phyloP scores from a whole-genome alignment of 2,888 invertebrate genomes.

The Hyposoter dolosus region DNA sequence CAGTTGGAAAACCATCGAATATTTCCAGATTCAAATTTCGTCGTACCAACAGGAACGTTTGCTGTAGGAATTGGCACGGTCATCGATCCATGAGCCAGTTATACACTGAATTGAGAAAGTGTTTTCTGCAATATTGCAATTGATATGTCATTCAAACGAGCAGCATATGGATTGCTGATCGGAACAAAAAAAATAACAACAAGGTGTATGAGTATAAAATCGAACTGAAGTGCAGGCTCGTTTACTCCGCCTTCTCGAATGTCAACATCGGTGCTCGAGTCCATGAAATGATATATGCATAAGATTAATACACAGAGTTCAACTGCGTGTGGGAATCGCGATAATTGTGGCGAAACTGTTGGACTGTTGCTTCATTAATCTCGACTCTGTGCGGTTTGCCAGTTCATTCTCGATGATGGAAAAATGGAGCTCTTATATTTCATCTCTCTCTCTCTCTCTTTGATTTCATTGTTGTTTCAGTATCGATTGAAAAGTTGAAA shows the following conservation, averaged over 20 bases:
- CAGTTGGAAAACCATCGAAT: neutral
- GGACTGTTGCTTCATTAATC: constrained; percentile 44
- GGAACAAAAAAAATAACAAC: neutral
- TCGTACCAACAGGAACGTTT: neutral
- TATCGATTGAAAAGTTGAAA: neutral
- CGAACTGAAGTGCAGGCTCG: neutral
- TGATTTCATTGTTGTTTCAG: neutral
- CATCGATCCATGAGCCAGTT: constrained; percentile 39
- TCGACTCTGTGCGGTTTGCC: constrained; percentile 30
- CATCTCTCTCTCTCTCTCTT: too few species aligned
- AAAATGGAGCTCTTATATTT: neutral
- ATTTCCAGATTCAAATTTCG: neutral
- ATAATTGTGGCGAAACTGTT: constrained; percentile 51
- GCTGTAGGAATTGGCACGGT: constrained; percentile 11
- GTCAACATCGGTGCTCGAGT: constrained; percentile 39
- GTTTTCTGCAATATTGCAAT: neutral
- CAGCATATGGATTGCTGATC: neutral
- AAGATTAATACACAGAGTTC: constrained; percentile 9
- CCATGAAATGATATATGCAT: constrained; percentile 6
- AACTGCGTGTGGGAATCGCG: constrained; percentile 50
- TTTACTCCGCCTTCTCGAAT: constrained; percentile 57
- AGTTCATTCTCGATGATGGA: constrained; percentile 9
- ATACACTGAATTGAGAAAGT: neutral
- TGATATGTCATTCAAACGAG: constrained; percentile 10
- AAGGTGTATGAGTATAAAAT: neutral